phyloP scores from a whole-genome alignment of 92 coral and sea anemone genomes.

The Montipora capitata region DNA sequence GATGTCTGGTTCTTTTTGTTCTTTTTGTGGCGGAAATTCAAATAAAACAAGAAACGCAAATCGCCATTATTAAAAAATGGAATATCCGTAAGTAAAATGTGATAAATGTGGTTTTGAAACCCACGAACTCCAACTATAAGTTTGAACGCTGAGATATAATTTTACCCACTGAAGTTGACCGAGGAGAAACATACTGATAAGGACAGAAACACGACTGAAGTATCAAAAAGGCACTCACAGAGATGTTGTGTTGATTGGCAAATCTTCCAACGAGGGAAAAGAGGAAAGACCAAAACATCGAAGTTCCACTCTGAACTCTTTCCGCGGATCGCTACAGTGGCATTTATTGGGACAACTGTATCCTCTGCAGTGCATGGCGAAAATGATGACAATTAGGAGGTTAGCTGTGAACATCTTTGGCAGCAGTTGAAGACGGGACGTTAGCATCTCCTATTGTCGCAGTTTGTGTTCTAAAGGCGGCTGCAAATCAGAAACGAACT shows the following conservation, averaged over 20 bases:
- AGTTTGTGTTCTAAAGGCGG: not conserved
- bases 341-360: constrained; percentile 9
- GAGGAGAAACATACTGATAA: not conserved
- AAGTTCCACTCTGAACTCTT: not conserved
- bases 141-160: too few species aligned
- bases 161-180: too few species aligned
- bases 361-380: not conserved
- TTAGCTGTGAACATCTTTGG: constrained; percentile 12
- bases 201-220: not conserved
- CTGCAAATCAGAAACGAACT: constrained; percentile 9
- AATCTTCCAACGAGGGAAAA: constrained; percentile 53
- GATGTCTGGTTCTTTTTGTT: too few species aligned
- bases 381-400: not conserved
- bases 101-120: too few species aligned
- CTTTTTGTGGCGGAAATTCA: too few species aligned
- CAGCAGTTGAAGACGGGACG: not conserved
- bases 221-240: constrained; percentile 47
- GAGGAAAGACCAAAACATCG: constrained; percentile 18
- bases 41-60: too few species aligned
- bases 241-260: constrained; percentile 59
- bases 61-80: too few species aligned
- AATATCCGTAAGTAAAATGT: too few species aligned
- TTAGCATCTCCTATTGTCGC: not conserved
- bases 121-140: too few species aligned
- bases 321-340: not conserved